Evolutionary conservation across 1,140 invertebrate species (phyloP), one percentile per base, ranked within the genome.

Genomic region (Spodoptera frugiperda): DNA sequence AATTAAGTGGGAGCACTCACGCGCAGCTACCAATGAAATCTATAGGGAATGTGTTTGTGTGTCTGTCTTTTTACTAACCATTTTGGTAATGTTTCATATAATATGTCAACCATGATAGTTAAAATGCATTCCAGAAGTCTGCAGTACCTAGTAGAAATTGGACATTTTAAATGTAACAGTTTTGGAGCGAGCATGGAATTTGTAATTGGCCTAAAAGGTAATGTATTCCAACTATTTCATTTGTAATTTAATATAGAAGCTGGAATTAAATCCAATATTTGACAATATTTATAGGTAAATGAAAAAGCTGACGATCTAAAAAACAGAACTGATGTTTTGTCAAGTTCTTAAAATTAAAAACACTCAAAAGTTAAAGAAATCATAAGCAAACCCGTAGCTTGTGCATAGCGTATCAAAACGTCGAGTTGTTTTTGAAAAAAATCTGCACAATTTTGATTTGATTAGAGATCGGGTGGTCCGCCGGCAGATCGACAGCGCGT

Each of bases 391-490:
- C 2, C 68, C 53, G 15, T 4, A 33, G 3, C 10, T 4, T 3
- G 1, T 0, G 5, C 5, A 11, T 57, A 44, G 68, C 55, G 33
- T 19, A 30, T 3, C 3, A 11, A 30, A 3, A 19, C 30, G n/a
- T 17, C 49, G 33, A 39, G 59, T 17, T 63, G 17, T 11, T 44
- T 44, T 1, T 63, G 68, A 71, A 71, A 44, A 53, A 71, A 71
- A 49, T 68, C 11, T 14, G 68, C 51, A 71, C 48, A 15, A 71
- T 71, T 19, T 30, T 21, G 53, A 71, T 71, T 55, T 71, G 68
- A 71, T 71, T 71, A 55, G 68, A 71, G 49, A 71, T 71, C 59
- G 68, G 68, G 68, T 71, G 68, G 68, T 71, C 68, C 21, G 49
- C n/a, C 65, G n/a, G 33, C 21, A 57, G 54, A 57, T 57, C 54